These are phyloP conservation scores for Oncorhynchus gorbuscha DNA, from an alignment of 2,113 vertebrate species.

Conservation along the genomic window DNA sequence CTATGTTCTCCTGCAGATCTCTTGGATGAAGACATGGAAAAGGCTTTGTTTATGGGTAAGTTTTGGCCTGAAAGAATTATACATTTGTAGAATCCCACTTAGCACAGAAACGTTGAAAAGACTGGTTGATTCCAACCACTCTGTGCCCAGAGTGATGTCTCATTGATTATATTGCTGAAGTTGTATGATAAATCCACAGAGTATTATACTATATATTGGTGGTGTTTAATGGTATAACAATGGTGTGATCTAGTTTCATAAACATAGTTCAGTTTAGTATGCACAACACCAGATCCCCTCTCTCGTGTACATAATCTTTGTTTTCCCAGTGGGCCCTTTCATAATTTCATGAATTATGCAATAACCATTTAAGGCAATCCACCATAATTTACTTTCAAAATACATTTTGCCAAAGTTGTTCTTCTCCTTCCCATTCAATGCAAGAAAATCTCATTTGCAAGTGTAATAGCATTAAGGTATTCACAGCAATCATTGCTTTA, in stretches of 20 bases:
- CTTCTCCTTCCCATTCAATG: constrained; percentile 35
- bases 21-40: too few relatives aligned
- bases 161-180: too few relatives aligned
- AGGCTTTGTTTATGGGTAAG: too few relatives aligned
- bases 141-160: too few relatives aligned
- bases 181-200: too few relatives aligned
- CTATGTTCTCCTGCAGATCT: too few relatives aligned
- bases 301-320: constrained; percentile 8
- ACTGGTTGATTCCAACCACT: too few relatives aligned
- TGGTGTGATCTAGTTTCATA: background rate
- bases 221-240: too few relatives aligned
- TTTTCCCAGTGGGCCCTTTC: constrained; percentile 15
- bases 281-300: constrained; percentile 4
- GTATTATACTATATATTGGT: too few relatives aligned
- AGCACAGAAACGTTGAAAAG: too few relatives aligned
- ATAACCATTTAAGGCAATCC: constrained; percentile 27
- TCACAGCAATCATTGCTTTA: constrained; percentile 41
- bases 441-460: constrained; percentile 35
- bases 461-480: constrained; percentile 44
- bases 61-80: too few relatives aligned
- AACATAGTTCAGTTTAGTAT: constrained; percentile 14
- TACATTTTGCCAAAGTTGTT: constrained; percentile 26
- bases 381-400: constrained; percentile 22
- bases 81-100: too few relatives aligned
- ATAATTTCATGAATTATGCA: constrained; percentile 35